Base-by-base conservation (phyloP, 1,140 invertebrate genomes). In the Thaumatotibia leucotreta region DNA sequence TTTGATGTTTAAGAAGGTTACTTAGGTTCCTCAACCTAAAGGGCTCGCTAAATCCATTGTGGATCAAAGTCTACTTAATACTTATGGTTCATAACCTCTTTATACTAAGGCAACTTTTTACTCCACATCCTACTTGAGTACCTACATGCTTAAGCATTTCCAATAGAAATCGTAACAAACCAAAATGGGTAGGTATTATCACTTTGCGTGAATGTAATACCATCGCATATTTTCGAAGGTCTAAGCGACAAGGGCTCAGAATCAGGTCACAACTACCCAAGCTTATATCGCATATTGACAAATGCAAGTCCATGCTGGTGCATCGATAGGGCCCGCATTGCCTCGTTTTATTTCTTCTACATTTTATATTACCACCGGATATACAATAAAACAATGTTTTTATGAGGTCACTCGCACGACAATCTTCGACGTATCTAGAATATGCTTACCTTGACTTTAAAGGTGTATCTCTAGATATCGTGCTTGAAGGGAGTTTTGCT, bases 401-500 rank as follows among this genome's bases (percentile, higher is more conserved):
- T 61, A 61, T 65, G 61, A 50, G 35, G 52, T 54, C 29, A 45
- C 64, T 63, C 76, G 35, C 71, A 84, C 83, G 81, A 80, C 75
- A 68, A 39, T 68, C 65, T 78, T 71, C 52, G 66, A 79, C 52
- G 72, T 72, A 61, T 67, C 62, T 73, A 75, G 50, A 31, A 22
- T 54, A 27, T 54, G 1, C 50, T 54, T 24, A 54, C 24, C 52
- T 58, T 29, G 52, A 11, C 52, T 58, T 27, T 20, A 31, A 29
- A 58, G 52, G 24, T 58, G 9, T 10, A 14, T 58, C 52, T 58
- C 11, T 58, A 29, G 65, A 76, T 74, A 74, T 82, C 83, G 77
- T 79, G 83, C 80, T 86, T 84, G 85, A 83, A 83, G 85, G 79
- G 81, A 78, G 86, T 84, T 58, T 71, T 82, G n/a, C n/a, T 68